Conservation (phyloP, 2,797 vertebrate species). For the Lacerta viridis region DNA sequence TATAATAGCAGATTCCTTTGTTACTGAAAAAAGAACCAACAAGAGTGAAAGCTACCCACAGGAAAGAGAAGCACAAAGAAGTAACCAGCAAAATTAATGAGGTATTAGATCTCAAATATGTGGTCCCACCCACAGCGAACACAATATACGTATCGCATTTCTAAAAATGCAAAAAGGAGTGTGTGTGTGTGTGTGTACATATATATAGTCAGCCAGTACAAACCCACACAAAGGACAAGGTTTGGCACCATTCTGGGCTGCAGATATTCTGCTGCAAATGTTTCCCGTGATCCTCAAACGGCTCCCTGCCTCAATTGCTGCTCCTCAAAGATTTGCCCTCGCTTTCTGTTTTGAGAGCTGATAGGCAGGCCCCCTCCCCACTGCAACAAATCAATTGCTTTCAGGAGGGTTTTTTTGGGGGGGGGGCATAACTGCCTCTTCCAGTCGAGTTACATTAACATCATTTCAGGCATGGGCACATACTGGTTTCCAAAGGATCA, state of each 20-base stretch:
- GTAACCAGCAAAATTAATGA: constrained; percentile 1
- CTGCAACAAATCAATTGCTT: background rate
- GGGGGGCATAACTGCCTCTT: no score
- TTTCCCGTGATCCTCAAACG: background rate
- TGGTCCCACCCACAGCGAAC: background rate
- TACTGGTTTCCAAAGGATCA: no score
- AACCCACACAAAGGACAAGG: background rate
- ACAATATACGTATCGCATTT: background rate
- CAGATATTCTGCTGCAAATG: background rate
- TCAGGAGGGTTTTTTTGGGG: background rate
- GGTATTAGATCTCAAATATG: background rate
- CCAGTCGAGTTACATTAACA: no score
- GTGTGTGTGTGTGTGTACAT: no score
- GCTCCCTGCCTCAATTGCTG: background rate
- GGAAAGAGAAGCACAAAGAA: background rate
- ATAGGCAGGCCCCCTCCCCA: no score
- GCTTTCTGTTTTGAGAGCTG: background rate
- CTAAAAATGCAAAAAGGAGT: background rate
- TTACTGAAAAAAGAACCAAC: background rate
- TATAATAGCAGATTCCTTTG: constrained; percentile 16
- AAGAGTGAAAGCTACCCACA: background rate
- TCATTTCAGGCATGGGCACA: no score
- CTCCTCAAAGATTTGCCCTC: background rate
- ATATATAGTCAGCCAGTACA: background rate
- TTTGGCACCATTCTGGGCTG: background rate